A percentile compares a stretch with the other conserved stretches of the same genome.
Evolutionary conservation across 2,113 vertebrate genomes (phyloP).

Genomic region (Aleadryas rufinucha): DNA sequence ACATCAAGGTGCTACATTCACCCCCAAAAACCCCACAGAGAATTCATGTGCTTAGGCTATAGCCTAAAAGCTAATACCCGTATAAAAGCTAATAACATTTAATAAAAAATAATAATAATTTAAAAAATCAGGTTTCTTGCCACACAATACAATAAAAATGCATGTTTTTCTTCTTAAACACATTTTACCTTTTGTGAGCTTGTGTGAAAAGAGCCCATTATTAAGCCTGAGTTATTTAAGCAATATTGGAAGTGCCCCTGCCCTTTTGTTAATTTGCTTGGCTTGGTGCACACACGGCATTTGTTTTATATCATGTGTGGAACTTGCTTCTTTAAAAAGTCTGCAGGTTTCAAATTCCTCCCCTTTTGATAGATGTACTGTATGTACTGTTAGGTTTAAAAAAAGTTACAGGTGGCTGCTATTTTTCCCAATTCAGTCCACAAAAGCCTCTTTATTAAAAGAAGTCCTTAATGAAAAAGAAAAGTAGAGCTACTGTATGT

Average conservation of each 20-base stretch:
- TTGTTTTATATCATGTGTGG: slow-evolving; percentile 68
- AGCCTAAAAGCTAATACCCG: too few relatives aligned
- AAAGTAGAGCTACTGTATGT: slow-evolving; percentile 72
- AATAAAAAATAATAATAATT: neutral
- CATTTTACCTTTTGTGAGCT: slow-evolving; percentile 25
- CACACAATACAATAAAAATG: slow-evolving; percentile 18
- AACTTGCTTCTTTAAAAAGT: slow-evolving; percentile 60
- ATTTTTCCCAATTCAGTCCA: slow-evolving; percentile 64
- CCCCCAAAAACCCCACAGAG: neutral
- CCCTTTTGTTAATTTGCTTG: slow-evolving; percentile 69
- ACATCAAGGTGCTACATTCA: neutral
- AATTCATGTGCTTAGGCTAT: neutral
- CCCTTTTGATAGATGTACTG: slow-evolving; percentile 56
- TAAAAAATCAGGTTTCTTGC: neutral
- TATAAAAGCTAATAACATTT: neutral
- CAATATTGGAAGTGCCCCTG: slow-evolving; percentile 56
- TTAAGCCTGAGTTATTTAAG: slow-evolving; percentile 51
- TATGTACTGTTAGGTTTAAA: slow-evolving; percentile 59
- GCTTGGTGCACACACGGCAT: slow-evolving; percentile 43
- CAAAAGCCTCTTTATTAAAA: slow-evolving; percentile 75
- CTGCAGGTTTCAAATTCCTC: slow-evolving; percentile 69
- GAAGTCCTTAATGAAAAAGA: slow-evolving; percentile 66
- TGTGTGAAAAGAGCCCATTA: slow-evolving; percentile 58
- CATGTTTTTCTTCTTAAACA: slow-evolving; percentile 49
- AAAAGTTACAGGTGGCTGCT: slow-evolving; percentile 68